phyloP scores from a whole-genome alignment of 2,888 invertebrate genomes.

The Drosophila imparisetae region DNA sequence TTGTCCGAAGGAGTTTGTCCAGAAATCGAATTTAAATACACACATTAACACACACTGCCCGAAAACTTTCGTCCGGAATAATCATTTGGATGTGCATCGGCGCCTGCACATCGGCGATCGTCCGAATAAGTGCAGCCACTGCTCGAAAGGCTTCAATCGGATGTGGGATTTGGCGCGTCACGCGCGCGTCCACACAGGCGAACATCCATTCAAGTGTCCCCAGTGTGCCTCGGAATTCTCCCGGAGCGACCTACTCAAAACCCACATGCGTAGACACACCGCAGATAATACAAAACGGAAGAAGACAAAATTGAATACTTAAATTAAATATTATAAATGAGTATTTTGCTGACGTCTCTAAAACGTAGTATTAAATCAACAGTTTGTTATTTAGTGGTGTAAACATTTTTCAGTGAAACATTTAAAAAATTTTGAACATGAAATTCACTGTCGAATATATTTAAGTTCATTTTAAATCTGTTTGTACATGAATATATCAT shows the following conservation, averaged over 20 bases:
- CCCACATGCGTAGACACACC: conserved; percentile 11
- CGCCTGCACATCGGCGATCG: conserved; percentile 16
- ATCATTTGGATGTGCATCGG: conserved; percentile 21
- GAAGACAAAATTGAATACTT: background rate
- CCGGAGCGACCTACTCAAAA: conserved; percentile 19
- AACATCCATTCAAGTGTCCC: conserved; percentile 24
- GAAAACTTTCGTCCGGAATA: conserved; percentile 19
- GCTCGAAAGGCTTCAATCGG: conserved; percentile 20
- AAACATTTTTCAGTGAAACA: background rate
- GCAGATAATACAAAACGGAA: background rate
- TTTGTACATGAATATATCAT: background rate
- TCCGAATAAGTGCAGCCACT: conserved; percentile 21
- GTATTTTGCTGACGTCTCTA: background rate
- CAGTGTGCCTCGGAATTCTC: conserved; percentile 7
- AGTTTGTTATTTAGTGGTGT: background rate
- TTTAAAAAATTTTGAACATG: background rate
- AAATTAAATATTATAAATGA: background rate
- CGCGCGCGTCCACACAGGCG: conserved; percentile 18
- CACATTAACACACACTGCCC: conserved; percentile 29
- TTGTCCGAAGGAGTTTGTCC: conserved; percentile 21
- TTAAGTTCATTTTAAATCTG: background rate
- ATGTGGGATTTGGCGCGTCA: conserved; percentile 23
- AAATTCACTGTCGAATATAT: background rate
- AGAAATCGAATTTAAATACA: conserved; percentile 19
- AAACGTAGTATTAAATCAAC: background rate